Percentiles rank a stretch among this genome's conserved stretches.
Evolutionary conservation across 2,113 vertebrate genomes (phyloP).

Genomic region (Dipodomys spectabilis): DNA sequence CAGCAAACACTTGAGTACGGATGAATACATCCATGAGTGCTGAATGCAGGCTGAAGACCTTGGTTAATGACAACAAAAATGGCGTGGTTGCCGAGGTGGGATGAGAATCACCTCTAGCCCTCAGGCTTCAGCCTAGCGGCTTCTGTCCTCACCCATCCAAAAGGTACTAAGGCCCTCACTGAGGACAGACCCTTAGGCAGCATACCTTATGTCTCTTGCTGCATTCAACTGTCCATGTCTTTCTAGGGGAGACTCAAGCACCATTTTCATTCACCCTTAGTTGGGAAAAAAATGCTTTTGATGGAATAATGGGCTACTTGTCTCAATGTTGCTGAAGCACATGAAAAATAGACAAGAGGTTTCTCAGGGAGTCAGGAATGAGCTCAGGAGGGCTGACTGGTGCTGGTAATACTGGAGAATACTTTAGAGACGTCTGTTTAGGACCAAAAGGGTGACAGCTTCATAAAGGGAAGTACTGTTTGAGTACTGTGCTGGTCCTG

Average conservation of each 20-base stretch:
- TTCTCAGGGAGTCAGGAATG: background rate
- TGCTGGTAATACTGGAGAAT: background rate
- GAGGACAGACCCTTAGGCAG: too few species aligned
- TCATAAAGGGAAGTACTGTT: background rate
- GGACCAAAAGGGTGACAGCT: background rate
- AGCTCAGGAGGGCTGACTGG: background rate
- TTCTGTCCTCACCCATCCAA: background rate
- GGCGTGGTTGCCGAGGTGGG: background rate
- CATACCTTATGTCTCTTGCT: background rate
- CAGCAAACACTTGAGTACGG: background rate
- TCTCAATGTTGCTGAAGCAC: too few species aligned
- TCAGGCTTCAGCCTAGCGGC: background rate
- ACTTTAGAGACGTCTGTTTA: background rate
- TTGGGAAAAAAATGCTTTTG: background rate
- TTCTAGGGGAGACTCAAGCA: background rate
- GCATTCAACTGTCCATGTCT: background rate
- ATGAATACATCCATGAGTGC: background rate
- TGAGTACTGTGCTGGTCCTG: too few species aligned
- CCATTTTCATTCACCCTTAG: background rate
- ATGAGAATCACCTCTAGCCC: background rate
- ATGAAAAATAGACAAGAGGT: background rate
- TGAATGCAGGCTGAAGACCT: accelerated
- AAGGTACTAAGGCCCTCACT: background rate
- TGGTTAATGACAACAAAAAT: too few species aligned
- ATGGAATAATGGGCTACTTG: background rate